phyloP scores from a whole-genome alignment of 2,113 vertebrate genomes.

The Dasyurus viverrinus region DNA sequence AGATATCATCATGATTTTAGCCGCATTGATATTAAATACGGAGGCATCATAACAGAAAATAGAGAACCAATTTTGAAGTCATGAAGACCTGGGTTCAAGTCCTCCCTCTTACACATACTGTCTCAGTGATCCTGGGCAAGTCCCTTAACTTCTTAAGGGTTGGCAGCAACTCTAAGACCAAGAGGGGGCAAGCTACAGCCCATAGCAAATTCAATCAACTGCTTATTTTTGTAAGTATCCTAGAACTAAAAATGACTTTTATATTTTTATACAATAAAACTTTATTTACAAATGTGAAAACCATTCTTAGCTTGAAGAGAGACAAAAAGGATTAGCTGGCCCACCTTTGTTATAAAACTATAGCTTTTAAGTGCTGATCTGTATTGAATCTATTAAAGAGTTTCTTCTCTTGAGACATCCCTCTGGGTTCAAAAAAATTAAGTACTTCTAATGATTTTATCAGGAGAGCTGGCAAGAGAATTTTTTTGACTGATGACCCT shows the following conservation, averaged over 20 bases:
- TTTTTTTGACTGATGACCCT: conserved; percentile 4
- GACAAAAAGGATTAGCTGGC: background rate
- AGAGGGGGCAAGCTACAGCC: background rate
- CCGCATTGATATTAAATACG: background rate
- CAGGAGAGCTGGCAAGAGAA: conserved; percentile 35
- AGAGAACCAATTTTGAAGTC: background rate
- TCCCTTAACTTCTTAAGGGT: background rate
- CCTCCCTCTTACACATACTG: too few species aligned
- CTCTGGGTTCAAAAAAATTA: background rate
- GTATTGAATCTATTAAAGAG: background rate
- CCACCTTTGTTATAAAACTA: background rate
- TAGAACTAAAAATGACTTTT: background rate
- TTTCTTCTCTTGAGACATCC: background rate
- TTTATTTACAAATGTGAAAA: background rate
- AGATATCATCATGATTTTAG: background rate
- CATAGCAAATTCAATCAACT: background rate
- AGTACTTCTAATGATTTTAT: background rate
- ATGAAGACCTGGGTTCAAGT: background rate
- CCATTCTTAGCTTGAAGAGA: background rate
- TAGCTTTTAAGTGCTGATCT: background rate
- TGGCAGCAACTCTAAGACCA: background rate
- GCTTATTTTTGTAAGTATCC: background rate
- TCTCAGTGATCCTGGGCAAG: background rate
- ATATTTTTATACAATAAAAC: background rate
- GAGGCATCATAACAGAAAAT: background rate